Evolutionary conservation across 2,797 vertebrate species (phyloP).

Genomic region (Lepidocolaptes lacrymiger): DNA sequence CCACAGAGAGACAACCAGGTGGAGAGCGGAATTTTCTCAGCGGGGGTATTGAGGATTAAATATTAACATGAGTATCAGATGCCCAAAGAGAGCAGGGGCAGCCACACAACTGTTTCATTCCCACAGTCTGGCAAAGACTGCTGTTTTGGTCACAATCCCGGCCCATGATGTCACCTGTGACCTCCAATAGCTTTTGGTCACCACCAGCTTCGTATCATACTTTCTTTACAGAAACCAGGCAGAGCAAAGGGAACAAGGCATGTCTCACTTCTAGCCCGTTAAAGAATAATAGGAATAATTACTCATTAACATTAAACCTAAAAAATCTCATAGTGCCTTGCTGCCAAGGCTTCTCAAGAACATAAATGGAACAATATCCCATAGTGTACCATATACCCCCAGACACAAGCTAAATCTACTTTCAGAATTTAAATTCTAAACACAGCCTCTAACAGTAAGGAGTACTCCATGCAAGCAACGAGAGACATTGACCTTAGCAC

Average conservation of each 20-base stretch:
- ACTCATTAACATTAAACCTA: background rate
- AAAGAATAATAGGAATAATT: background rate
- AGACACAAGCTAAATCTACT: background rate
- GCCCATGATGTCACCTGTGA: accelerated
- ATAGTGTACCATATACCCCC: accelerated
- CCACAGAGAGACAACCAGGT: background rate
- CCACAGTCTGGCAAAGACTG: background rate
- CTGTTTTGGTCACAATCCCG: background rate
- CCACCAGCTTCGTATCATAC: background rate
- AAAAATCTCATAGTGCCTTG: background rate
- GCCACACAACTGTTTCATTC: background rate
- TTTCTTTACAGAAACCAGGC: background rate
- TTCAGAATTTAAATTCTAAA: background rate
- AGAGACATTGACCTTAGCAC: background rate
- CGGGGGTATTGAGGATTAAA: background rate
- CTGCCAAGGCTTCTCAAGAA: background rate
- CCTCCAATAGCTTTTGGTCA: background rate
- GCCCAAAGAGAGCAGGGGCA: background rate
- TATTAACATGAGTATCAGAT: background rate
- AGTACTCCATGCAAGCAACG: background rate
- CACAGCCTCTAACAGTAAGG: background rate
- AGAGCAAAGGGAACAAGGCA: background rate
- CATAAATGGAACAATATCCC: background rate
- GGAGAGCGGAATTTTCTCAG: background rate
- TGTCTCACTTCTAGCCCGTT: background rate